Percentiles rank a stretch among this genome's conserved stretches.
Conservation (phyloP, 2,113 vertebrate species). For the Orientallactaga bullata region DNA sequence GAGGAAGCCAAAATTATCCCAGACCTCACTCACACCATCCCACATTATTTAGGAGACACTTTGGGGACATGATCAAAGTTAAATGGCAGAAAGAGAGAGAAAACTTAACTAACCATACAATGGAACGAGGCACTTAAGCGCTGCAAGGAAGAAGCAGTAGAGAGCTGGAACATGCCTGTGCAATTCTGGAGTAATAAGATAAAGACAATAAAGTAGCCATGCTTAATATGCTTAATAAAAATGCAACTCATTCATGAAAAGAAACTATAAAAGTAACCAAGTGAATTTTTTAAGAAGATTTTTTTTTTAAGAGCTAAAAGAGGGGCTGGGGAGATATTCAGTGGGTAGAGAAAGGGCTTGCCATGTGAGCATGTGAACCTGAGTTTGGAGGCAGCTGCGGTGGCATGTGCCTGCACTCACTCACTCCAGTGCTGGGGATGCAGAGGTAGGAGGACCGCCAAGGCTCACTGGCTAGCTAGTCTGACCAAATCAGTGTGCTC, state of each 20-base stretch:
- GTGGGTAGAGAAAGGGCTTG: too few relatives aligned
- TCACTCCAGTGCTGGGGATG: too few relatives aligned
- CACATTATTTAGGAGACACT: neutral
- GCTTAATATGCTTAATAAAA: neutral
- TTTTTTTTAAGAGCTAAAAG: neutral
- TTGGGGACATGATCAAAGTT: slow-evolving; percentile 46
- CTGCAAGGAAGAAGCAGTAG: neutral
- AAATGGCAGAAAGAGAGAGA: neutral
- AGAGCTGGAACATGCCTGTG: neutral
- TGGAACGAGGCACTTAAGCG: neutral
- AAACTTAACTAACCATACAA: neutral
- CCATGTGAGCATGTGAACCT: too few relatives aligned
- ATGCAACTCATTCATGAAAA: neutral
- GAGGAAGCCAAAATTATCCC: slow-evolving; percentile 40
- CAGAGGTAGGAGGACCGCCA: too few relatives aligned
- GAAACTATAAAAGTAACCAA: neutral
- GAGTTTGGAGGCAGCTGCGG: too few relatives aligned
- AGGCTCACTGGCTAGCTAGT: too few relatives aligned
- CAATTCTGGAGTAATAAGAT: neutral
- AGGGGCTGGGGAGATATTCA: too few relatives aligned
- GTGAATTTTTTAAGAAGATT: neutral
- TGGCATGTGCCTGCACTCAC: too few relatives aligned
- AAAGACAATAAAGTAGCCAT: neutral
- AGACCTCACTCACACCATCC: neutral
- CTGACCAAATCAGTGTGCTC: too few relatives aligned